These are phyloP conservation scores for Drosophila macrospina DNA, from an alignment of 2,888 invertebrate genomes.

Conservation along the genomic window DNA sequence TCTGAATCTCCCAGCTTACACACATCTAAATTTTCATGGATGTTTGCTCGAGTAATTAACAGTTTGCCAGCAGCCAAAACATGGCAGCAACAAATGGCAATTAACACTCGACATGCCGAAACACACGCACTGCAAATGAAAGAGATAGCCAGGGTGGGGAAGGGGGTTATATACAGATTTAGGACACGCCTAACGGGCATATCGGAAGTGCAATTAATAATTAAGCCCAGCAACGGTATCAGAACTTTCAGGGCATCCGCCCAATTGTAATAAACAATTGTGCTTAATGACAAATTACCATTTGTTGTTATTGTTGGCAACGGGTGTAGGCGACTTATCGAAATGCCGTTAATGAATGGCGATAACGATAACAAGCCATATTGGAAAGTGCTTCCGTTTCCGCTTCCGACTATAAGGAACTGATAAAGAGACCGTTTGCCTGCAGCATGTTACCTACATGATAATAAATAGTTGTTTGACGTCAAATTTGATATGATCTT, in stretches of 20 bases:
- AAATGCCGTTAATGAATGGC: conserved; percentile 12
- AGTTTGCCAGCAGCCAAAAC: conserved; percentile 66
- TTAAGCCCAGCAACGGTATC: conserved; percentile 18
- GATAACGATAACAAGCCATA: conserved; percentile 45
- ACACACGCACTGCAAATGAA: neutral
- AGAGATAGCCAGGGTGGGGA: neutral
- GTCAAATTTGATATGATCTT: neutral
- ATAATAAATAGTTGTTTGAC: neutral
- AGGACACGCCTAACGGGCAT: conserved; percentile 13
- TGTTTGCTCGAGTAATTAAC: conserved; percentile 71
- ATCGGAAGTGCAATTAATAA: conserved; percentile 77
- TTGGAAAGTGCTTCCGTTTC: conserved; percentile 40
- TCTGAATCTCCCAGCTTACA: conserved; percentile 34
- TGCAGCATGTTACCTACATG: neutral
- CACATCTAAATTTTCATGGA: conserved; percentile 48
- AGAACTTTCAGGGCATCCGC: conserved; percentile 7
- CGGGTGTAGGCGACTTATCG: conserved; percentile 25
- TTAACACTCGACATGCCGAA: conserved; percentile 63
- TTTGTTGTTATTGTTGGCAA: conserved; percentile 36
- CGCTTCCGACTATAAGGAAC: neutral
- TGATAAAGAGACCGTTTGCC: conserved; percentile 8
- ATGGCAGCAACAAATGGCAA: conserved; percentile 65
- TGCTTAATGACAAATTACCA: conserved; percentile 68
- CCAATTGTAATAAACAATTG: conserved; percentile 44
- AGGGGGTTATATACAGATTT: neutral